A percentile compares a stretch with the other conserved stretches of the same genome.
Conservation (phyloP, 2,113 vertebrate genomes). For the Deroptyus accipitrinus region DNA sequence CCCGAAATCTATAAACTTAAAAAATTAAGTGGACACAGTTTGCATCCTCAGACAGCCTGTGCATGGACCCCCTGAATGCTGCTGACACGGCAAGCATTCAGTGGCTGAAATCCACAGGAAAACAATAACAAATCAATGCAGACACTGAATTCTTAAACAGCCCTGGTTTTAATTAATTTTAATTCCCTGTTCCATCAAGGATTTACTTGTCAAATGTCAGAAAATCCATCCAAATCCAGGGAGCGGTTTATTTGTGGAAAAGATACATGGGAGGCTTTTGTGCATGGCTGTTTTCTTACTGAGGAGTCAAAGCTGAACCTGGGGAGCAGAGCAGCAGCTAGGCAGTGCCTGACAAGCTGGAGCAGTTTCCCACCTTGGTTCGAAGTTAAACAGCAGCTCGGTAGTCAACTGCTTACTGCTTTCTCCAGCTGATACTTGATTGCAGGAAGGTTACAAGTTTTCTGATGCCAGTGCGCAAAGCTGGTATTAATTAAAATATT, state of each 20-base stretch:
- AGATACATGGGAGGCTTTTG: not conserved
- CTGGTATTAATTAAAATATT: constrained; percentile 66
- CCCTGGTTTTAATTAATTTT: constrained; percentile 36
- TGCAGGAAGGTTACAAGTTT: constrained; percentile 13
- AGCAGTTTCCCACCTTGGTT: not conserved
- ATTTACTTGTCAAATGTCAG: constrained; percentile 37
- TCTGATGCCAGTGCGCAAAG: constrained; percentile 44
- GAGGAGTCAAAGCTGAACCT: not conserved
- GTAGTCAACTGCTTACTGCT: not conserved
- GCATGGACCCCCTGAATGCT: not conserved
- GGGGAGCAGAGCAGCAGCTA: not conserved
- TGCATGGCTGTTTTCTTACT: not conserved
- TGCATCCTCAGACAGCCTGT: not conserved
- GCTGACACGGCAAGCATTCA: not conserved
- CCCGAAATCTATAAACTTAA: not conserved
- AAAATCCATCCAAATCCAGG: constrained; percentile 6
- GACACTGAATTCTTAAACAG: not conserved
- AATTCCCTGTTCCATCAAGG: not conserved
- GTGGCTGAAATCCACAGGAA: not conserved
- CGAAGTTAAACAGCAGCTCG: not conserved
- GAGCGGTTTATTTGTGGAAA: not conserved
- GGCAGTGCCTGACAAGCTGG: not conserved
- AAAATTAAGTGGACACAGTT: not conserved
- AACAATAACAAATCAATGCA: constrained; percentile 3
- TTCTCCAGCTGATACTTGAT: not conserved